Conservation (phyloP, 2,888 invertebrate genomes). For the Melipona bicolor region DNA sequence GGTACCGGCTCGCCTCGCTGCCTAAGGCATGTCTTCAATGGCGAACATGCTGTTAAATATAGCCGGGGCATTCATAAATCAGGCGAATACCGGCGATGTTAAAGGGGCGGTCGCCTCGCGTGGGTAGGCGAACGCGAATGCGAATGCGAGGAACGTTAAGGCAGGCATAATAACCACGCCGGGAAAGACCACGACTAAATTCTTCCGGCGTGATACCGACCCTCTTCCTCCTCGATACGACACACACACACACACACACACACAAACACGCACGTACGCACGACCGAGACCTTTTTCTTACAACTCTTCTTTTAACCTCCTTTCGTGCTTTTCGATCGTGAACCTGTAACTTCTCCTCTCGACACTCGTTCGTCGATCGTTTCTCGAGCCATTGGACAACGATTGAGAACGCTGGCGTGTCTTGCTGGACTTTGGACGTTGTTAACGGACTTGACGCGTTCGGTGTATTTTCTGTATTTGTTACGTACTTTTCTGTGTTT, state of each 20-base stretch:
- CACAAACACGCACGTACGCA: too few relatives aligned
- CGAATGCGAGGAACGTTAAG: slow-evolving; percentile 70
- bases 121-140: slow-evolving; percentile 70
- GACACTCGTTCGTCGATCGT: background rate
- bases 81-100: slow-evolving; percentile 79
- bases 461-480: background rate
- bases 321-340: slow-evolving; percentile 7
- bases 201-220: slow-evolving; percentile 62
- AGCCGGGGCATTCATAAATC: slow-evolving; percentile 78
- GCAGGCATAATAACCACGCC: slow-evolving; percentile 70
- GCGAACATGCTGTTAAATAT: slow-evolving; percentile 78
- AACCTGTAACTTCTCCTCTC: background rate
- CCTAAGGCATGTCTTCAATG: slow-evolving; percentile 77
- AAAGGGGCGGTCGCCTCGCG: slow-evolving; percentile 76
- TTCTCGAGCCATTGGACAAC: background rate
- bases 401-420: background rate
- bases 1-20: slow-evolving; percentile 64
- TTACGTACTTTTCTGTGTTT: background rate
- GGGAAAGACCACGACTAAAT: slow-evolving; percentile 67
- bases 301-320: slow-evolving; percentile 36
- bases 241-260: background rate
- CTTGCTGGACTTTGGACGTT: background rate
- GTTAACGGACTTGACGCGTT: background rate
- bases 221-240: slow-evolving; percentile 16
- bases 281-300: background rate